phyloP scores from a whole-genome alignment of 2,888 invertebrate genomes.

The Pharmacophagus antenor region DNA sequence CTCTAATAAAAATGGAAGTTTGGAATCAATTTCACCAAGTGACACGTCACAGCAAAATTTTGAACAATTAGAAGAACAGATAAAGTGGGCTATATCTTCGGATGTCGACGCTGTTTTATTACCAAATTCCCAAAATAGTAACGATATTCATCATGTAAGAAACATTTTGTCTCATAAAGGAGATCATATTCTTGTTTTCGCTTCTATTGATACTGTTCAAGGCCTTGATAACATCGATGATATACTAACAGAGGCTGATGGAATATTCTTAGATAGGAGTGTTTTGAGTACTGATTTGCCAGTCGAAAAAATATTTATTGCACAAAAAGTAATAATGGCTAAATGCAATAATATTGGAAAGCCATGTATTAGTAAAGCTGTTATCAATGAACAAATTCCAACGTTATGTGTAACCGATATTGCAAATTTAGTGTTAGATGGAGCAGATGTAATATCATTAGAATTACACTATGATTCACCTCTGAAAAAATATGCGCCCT shows the following conservation, averaged over 20 bases:
- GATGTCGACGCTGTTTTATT: constrained; percentile 69
- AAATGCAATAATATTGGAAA: constrained; percentile 92
- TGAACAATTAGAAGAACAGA: constrained; percentile 80
- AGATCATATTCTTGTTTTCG: constrained; percentile 68
- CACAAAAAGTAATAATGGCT: constrained; percentile 92
- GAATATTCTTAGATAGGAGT: constrained; percentile 92
- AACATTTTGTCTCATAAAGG: constrained; percentile 61
- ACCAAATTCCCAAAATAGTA: constrained; percentile 53
- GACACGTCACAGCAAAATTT: constrained; percentile 88
- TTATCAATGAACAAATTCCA: constrained; percentile 91
- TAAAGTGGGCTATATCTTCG: constrained; percentile 67
- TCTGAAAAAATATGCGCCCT: constrained; percentile 54
- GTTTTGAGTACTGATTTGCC: constrained; percentile 93
- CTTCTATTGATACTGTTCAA: constrained; percentile 59
- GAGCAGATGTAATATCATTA: constrained; percentile 92
- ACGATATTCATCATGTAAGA: constrained; percentile 57
- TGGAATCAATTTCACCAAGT: constrained; percentile 57
- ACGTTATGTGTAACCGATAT: constrained; percentile 89
- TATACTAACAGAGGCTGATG: constrained; percentile 89
- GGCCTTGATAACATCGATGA: constrained; percentile 83
- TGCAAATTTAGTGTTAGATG: constrained; percentile 95
- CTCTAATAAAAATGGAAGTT: constrained; percentile 57
- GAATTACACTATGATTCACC: constrained; percentile 80
- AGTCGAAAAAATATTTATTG: constrained; percentile 92
- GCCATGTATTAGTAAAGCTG: constrained; percentile 93